Evolutionary conservation across 2,113 vertebrate genomes (phyloP).

Genomic region (Stictonetta naevosa): DNA sequence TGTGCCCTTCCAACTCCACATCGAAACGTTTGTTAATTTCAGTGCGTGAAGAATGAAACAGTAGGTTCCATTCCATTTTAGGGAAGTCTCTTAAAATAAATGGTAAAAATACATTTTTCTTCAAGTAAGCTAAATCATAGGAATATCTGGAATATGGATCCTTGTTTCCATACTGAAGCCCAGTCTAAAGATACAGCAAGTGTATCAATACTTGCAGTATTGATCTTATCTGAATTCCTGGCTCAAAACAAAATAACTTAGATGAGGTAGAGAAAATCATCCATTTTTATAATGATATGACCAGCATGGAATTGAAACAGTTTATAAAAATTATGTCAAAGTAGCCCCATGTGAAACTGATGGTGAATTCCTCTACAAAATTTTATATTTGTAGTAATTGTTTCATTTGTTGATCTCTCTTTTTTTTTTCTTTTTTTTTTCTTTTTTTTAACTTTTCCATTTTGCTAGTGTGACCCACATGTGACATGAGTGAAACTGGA

Average conservation of each 20-base stretch:
- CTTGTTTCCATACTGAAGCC: neutral
- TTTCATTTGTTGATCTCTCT: neutral
- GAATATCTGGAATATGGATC: neutral
- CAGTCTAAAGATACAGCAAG: neutral
- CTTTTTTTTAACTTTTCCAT: neutral
- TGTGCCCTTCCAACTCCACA: neutral
- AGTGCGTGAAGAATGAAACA: neutral
- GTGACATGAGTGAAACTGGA: neutral
- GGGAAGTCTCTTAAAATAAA: neutral
- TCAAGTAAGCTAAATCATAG: neutral
- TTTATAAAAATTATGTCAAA: neutral
- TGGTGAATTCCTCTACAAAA: neutral
- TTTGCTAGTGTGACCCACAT: neutral
- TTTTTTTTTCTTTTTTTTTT: neutral
- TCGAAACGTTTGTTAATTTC: neutral
- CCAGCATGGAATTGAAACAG: neutral
- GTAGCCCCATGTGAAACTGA: neutral
- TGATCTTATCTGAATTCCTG: fast-evolving
- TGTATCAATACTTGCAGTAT: neutral
- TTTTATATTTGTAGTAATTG: fast-evolving
- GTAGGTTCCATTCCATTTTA: neutral
- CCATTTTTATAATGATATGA: neutral
- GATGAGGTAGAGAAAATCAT: neutral
- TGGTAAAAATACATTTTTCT: neutral
- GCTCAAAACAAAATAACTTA: neutral